These are phyloP conservation scores for Cosmorhoe ocellata DNA, from an alignment of 2,888 invertebrate species.

Conservation along the genomic window DNA sequence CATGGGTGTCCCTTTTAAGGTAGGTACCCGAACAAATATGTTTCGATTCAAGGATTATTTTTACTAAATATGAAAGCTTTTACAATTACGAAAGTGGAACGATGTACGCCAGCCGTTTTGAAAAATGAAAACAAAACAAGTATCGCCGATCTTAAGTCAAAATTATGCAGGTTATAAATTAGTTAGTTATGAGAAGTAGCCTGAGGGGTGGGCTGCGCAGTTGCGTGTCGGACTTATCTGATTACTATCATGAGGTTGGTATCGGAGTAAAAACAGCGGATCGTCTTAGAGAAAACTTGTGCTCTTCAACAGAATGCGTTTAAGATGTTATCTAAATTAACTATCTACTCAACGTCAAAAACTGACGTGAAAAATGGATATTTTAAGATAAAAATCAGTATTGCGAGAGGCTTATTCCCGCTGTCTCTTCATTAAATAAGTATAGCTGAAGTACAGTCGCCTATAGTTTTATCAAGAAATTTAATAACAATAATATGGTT, in stretches of 20 bases:
- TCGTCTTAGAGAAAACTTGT: slow-evolving; percentile 20
- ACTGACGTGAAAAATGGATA: slow-evolving; percentile 24
- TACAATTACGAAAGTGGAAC: slow-evolving; percentile 44
- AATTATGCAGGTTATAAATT: slow-evolving; percentile 10
- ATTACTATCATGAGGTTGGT: slow-evolving; percentile 12
- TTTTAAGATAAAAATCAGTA: slow-evolving; percentile 1
- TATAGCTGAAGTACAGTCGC: too few species aligned
- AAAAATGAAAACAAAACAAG: slow-evolving; percentile 5
- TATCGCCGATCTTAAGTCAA: neutral
- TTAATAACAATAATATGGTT: too few species aligned
- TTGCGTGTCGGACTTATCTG: slow-evolving; percentile 20
- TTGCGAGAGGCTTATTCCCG: too few species aligned
- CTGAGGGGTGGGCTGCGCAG: slow-evolving; percentile 1
- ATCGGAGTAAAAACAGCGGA: slow-evolving; percentile 13
- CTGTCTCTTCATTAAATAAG: too few species aligned
- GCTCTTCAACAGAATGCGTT: slow-evolving; percentile 26
- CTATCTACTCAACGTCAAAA: slow-evolving; percentile 27
- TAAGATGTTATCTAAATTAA: slow-evolving; percentile 23
- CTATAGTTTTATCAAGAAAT: too few species aligned
- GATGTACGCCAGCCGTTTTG: slow-evolving; percentile 25
- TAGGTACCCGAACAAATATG: slow-evolving; percentile 61
- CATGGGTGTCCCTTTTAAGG: slow-evolving; percentile 64
- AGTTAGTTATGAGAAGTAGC: slow-evolving; percentile 2
- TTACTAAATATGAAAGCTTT: slow-evolving; percentile 50
- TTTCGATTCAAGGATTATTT: slow-evolving; percentile 68